Evolutionary conservation across 2,113 vertebrate species (phyloP).

Genomic region (Amazona guildingii): DNA sequence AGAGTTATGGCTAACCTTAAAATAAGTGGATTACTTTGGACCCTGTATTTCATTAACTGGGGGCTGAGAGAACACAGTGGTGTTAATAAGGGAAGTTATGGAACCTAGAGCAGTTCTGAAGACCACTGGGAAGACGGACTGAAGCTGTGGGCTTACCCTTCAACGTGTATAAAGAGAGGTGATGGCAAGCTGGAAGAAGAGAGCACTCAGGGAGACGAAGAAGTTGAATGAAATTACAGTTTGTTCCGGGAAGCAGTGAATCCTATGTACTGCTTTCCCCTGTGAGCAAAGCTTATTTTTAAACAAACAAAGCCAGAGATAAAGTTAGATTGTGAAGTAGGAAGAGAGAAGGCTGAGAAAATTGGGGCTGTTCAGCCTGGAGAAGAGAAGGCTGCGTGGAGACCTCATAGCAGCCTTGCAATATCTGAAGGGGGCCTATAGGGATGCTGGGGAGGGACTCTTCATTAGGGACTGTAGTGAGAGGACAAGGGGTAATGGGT

Average conservation of each 20-base stretch:
- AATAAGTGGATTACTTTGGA: neutral
- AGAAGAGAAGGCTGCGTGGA: too few species aligned
- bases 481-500: too few species aligned
- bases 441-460: too few species aligned
- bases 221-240: neutral
- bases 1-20: neutral
- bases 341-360: neutral
- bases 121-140: neutral
- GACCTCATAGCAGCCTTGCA: too few species aligned
- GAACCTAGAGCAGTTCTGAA: neutral
- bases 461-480: too few species aligned
- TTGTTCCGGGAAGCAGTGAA: neutral
- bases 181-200: neutral
- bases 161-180: neutral
- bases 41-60: neutral
- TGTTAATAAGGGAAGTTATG: neutral
- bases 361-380: too few species aligned
- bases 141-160: neutral
- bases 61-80: neutral
- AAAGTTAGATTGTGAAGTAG: neutral
- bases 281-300: constrained; percentile 14
- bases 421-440: too few species aligned
- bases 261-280: neutral
- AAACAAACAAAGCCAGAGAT: neutral
- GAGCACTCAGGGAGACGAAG: neutral